Base-by-base conservation (phyloP, 2,797 vertebrate species). In the Acanthurus tractus region DNA sequence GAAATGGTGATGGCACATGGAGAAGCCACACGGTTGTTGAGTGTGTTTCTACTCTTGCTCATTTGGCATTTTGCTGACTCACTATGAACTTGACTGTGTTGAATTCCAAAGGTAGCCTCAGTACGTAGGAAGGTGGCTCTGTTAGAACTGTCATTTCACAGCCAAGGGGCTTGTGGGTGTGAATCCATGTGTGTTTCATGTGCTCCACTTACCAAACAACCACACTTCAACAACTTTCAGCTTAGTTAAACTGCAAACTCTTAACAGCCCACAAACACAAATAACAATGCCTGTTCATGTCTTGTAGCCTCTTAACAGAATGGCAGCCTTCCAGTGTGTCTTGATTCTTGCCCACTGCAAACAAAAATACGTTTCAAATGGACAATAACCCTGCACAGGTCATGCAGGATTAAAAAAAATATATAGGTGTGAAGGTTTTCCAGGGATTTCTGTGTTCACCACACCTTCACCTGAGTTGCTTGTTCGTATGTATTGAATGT, bases 31-130 rank as follows among this genome's bases (percentile, higher is more conserved):
- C 48, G 46, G 62, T 34, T 63, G 25, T 14, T 2, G 7, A 36
- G 34, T 29, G 25, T 49, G 72, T 69, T 66, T 36, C 42, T 25
- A 11, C 29, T 63, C 0, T 0, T 69, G 44, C 57, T 34, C 49
- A 70, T 76, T 81, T 67, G 15, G 58, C 59, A 48, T 62, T 66
- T 72, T 29, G 40, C 44, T 76, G 55, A 66, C 34, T 69, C 55
- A 68, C 48, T 18, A 40, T 70, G 42, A 74, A 70, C 52, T 74
- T 40, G 17, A 67, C 49, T 49, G 13, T 72, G 10, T 46, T 72
- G 8, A 45, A 55, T 69, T 70, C 57, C 18, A 65, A 72, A 62
- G 49, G 44, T 20, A 40, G 56, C 23, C 17, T 8, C 36, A 64
- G 58, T 25, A 55, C 2, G 4, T 12, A 56, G 67, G 25, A 59